Base-by-base conservation (phyloP, 2,113 vertebrate species). In the Xenopus tropicalis region DNA sequence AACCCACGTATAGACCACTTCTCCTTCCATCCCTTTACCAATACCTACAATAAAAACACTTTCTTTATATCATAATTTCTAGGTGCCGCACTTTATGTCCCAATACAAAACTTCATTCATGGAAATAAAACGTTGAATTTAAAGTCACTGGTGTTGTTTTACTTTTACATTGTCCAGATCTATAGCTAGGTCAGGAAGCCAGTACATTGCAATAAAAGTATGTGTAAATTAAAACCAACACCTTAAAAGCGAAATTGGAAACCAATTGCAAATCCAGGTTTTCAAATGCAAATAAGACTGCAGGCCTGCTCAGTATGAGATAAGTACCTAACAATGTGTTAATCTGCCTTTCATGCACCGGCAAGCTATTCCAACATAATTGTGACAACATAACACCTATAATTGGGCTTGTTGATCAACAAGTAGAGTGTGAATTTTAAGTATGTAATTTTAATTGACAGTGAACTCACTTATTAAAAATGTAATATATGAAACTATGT, bases 201-300 rank as follows among this genome's bases (percentile, higher is more conserved):
- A 52, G 66, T 43, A 20, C 19, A 62, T 72, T 42, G 51, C 23
- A 44, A 14, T 24, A 57, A 23, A 74, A 10, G 4, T 12, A 51
- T 67, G 72, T 68, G 65, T 52, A 68, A 74, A 74, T 67, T 61
- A 74, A 68, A 68, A 68, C 17, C 22, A 67, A 74, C 82, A 80
- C 80, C 71, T 84, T 74, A 83, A 88, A 86, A 86, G 85, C 90
- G 88, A 85, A 87, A 87, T 83, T 84, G 84, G 81, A 69, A 65
- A 80, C 79, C 83, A 87, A 84, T 87, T 74, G 80, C 80, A 89
- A 90, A 91, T 92, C 88, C 83, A 22, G 78, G 83, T 84, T 90
- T 89, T 92, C 85, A 91, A 90, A 90, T 90, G 88, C 79, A 90
- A 91, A 91, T 89, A 82, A 75, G 77, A 75, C 80, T 79, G 74